Base-by-base conservation (phyloP, 2,888 invertebrate species). In the Nematopogon swammerdamellus region DNA sequence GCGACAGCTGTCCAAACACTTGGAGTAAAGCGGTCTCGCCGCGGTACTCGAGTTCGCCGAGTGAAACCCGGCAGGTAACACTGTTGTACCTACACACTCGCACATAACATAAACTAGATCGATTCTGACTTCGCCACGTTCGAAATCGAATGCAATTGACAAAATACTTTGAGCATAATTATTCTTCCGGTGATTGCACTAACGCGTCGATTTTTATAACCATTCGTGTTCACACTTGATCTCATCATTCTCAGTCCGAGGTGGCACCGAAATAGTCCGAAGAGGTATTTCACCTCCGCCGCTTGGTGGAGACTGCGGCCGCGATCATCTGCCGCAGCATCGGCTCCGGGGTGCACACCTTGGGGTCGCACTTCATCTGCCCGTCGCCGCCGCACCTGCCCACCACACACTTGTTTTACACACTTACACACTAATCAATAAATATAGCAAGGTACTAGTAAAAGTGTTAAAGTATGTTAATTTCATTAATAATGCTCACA, bases 341-440 rank as follows among this genome's bases (percentile, higher is more conserved):
- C 51, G 94, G 93, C 68, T 93, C 92, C 45, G 95, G 93, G 59
- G 91, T 89, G 73, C 95, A 95, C 56, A 87, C 86, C 72, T 89
- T 89, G 52, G 95, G 95, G 73, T 95, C 92, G 74, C 95, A 95
- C 75, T 93, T 89, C 95, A 95, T 95, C 74, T 93, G 91, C 61
- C 95, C 95, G 70, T 92, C 89, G 56, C 90, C 88, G 63, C 94
- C 94, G 77, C 95, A 95, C 76, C 94, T 93, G 76, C 29, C 58
- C 50, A 52, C 58, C 54, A 51, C 25, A 14, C n/a, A 36, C 36
- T 36, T 14, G 11, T 3, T 36, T 14, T 36, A 25, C 4, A 10
- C 25, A 25, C 25, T 6, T 25, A 25, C n/a, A n/a, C n/a, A n/a
- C n/a, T n/a, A n/a, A n/a, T n/a, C n/a, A n/a, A n/a, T n/a, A n/a